Evolutionary conservation across 2,113 vertebrate genomes (phyloP), one percentile per base, ranked within the genome.

Genomic region (Hypocryptadius cinnamomeus): DNA sequence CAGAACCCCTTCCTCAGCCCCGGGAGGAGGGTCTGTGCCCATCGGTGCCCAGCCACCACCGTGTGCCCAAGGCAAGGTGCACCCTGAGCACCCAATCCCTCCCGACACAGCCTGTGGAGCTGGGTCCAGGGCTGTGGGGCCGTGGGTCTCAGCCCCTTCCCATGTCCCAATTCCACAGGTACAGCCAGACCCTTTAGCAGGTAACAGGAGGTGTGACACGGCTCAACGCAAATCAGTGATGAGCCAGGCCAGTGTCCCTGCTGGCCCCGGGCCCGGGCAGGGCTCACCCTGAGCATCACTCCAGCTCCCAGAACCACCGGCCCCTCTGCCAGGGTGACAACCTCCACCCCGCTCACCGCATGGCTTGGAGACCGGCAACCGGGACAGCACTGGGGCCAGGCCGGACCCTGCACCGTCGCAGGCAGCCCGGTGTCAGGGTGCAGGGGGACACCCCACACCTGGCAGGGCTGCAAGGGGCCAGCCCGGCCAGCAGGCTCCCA

Each of bases 381-480:
- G 5, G 59, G 51, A 6, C 1, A 19, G 18, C 30, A 3, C 54
- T 0, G 27, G 23, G 24, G 60, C 6, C 8, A 1, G 21, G 39
- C 11, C 0, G 2, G 33, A 39, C 9, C 40, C n/a, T 8, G n/a
- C 40, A 37, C 5, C 37, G 19, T 13, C 3, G 0, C 0, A 1
- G 40, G 37, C 6, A 53, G 14, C 31, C 44, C 25, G 0, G 5
- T 4, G n/a, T 2, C 39, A 0, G 74, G 61, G 37, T 19, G 19
- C 15, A 1, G 21, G 3, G 25, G 39, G 24, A 18, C 60, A 63
- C 8, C 83, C 47, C 12, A 3, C n/a, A 8, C 50, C 4, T 0
- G 20, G 37, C 40, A 24, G 23, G 31, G 48, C 47, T n/a, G 54
- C 1, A 5, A 61, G 35, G 53, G 45, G 33, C 39, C 85, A 15